phyloP scores from a whole-genome alignment of 2,888 invertebrate species.

The Hoplodrina blanda region DNA sequence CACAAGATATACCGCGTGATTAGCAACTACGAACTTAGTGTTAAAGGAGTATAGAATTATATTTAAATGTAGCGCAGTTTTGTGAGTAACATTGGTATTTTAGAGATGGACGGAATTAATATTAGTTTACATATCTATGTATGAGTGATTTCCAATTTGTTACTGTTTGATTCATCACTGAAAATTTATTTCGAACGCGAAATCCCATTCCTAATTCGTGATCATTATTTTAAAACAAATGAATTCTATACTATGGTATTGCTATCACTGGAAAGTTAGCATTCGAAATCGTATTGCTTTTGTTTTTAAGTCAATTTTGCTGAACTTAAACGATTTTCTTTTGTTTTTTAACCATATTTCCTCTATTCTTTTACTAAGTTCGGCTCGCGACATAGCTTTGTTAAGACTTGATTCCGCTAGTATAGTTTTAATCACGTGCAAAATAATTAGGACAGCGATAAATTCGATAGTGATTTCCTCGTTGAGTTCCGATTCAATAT shows the following conservation, averaged over 20 bases:
- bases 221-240: not conserved
- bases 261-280: too few relatives aligned
- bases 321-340: not conserved
- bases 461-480: too few relatives aligned
- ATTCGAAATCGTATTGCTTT: not conserved
- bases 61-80: constrained; percentile 24
- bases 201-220: not conserved
- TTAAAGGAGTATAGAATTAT: not conserved
- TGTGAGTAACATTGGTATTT: not conserved
- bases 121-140: not conserved
- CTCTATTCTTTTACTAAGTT: not conserved
- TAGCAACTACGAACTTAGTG: constrained; percentile 40
- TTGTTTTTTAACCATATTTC: not conserved
- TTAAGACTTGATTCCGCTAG: too few relatives aligned
- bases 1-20: constrained; percentile 58
- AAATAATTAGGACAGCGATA: too few relatives aligned
- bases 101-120: not conserved
- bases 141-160: not conserved
- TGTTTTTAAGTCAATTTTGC: not conserved
- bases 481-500: too few relatives aligned
- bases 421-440: too few relatives aligned
- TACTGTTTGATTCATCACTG: not conserved
- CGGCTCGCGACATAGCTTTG: too few relatives aligned
- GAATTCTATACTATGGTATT: too few relatives aligned
- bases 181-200: not conserved